Conservation (phyloP, 2,797 vertebrate species). For the Liasis olivaceus region DNA sequence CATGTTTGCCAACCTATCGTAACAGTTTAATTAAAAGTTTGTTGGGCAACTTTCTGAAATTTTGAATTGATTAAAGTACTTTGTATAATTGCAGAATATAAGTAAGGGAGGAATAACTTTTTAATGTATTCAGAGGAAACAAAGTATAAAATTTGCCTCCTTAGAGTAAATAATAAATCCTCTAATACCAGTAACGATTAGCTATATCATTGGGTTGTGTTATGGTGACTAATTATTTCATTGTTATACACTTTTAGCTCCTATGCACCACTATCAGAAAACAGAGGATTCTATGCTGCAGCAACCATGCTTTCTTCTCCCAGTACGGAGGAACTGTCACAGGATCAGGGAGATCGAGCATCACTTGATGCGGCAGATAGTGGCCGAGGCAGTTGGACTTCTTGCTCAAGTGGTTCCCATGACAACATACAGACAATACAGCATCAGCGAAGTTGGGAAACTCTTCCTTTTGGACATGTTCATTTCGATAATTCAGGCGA, state of each 20-base stretch:
- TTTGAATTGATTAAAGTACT: constrained; percentile 24
- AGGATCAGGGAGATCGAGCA: constrained; percentile 94
- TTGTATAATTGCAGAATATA: constrained; percentile 5
- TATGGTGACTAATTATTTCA: not conserved
- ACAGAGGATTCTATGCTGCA: constrained; percentile 86
- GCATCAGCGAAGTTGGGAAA: constrained; percentile 97
- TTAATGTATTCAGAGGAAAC: not conserved
- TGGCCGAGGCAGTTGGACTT: constrained; percentile 98
- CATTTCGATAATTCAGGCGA: constrained; percentile 80
- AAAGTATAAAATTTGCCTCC: constrained; percentile 5
- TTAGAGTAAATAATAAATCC: not conserved
- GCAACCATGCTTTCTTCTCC: constrained; percentile 92
- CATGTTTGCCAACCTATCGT: not conserved
- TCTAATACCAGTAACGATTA: constrained; percentile 6
- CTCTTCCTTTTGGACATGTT: constrained; percentile 83
- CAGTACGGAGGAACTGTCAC: constrained; percentile 94
- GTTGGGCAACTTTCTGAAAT: not conserved
- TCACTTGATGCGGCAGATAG: constrained; percentile 97
- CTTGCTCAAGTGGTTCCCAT: constrained; percentile 96
- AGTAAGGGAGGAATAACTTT: not conserved
- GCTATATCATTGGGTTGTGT: constrained; percentile 9
- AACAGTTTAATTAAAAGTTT: not conserved
- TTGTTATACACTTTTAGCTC: constrained; percentile 74
- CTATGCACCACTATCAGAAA: constrained; percentile 90
- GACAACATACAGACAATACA: constrained; percentile 99